phyloP scores from a whole-genome alignment of 2,888 invertebrate species.

The Spisula solida region DNA sequence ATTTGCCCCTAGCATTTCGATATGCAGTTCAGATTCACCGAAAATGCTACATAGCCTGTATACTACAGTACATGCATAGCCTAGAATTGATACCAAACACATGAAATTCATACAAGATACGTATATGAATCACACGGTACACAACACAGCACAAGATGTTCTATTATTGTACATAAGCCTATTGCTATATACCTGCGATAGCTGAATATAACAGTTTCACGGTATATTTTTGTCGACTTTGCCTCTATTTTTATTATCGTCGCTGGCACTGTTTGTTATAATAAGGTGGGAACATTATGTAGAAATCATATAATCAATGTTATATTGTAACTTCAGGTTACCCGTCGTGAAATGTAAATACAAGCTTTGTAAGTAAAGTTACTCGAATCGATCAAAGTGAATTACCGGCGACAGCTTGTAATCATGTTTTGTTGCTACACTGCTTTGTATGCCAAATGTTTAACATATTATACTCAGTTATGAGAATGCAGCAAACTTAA shows the following conservation, averaged over 20 bases:
- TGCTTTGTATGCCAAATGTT: not conserved
- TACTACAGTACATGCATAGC: too few relatives aligned
- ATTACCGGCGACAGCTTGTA: not conserved
- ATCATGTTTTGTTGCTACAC: not conserved
- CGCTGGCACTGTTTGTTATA: not conserved
- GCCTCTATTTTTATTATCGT: conserved; percentile 1
- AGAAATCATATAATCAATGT: not conserved
- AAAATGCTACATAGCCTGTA: too few relatives aligned
- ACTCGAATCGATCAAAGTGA: not conserved
- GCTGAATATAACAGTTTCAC: not conserved
- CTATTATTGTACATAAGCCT: conserved; percentile 12
- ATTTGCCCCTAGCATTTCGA: too few relatives aligned
- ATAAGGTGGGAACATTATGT: not conserved
- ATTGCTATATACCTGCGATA: not conserved
- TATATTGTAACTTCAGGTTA: not conserved
- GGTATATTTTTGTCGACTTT: conserved; percentile 19
- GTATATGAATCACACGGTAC: not conserved
- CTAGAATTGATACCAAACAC: not conserved
- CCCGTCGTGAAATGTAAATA: not conserved
- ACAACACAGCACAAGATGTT: not conserved
- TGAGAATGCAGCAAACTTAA: not conserved
- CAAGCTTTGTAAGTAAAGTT: not conserved
- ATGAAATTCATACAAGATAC: not conserved
- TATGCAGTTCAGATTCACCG: too few relatives aligned
- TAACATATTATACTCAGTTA: not conserved